A percentile compares a stretch with the other conserved stretches of the same genome.
phyloP scores from a whole-genome alignment of 2,113 vertebrate species.

The Otolemur garnettii region DNA sequence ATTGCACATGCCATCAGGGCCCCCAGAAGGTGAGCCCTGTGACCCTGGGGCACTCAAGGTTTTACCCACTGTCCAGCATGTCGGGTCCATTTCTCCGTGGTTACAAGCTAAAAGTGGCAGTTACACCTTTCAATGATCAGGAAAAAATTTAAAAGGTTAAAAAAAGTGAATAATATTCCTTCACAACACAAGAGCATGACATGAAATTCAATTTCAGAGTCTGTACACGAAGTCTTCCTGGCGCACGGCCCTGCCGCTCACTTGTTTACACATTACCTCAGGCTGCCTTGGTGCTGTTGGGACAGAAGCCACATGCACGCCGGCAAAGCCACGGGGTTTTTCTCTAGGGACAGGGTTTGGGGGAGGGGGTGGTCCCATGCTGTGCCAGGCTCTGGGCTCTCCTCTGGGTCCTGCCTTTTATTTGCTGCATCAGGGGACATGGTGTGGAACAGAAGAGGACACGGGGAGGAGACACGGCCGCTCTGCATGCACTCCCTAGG shows the following conservation, averaged over 20 bases:
- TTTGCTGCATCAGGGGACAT: neutral
- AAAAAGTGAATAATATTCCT: neutral
- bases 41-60: accelerated
- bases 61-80: neutral
- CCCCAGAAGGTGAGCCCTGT: neutral
- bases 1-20: accelerated
- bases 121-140: neutral
- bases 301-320: neutral
- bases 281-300: neutral
- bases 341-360: neutral
- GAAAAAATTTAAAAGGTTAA: neutral
- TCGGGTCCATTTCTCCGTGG: too few species aligned
- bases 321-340: neutral
- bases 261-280: too few species aligned
- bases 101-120: neutral
- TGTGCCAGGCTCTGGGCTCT: neutral
- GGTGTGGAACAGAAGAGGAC: neutral
- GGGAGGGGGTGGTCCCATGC: too few species aligned
- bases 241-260: accelerated
- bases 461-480: accelerated
- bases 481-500: accelerated
- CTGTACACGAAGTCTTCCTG: accelerated
- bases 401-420: neutral
- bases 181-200: accelerated
- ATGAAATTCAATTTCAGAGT: accelerated